Evolutionary conservation across 1,140 invertebrate species (phyloP).

Genomic region (Micrasema minimum): DNA sequence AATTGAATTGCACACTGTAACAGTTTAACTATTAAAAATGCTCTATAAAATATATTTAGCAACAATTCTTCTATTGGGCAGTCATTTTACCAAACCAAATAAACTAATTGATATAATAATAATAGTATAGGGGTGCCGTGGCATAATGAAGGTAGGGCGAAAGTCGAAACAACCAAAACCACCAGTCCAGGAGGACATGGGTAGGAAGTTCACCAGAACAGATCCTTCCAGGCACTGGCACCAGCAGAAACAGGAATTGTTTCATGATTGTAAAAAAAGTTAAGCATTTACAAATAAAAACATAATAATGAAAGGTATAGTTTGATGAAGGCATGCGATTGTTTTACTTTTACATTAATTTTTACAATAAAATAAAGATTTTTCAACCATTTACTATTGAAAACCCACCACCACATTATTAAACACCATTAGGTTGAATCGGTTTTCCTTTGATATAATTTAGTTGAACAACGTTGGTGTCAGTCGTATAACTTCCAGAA

Average conservation of each 20-base stretch:
- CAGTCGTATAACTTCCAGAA: no score
- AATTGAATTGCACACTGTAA: constrained; percentile 37
- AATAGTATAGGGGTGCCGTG: constrained; percentile 47
- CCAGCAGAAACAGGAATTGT: not conserved
- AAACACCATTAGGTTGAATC: no score
- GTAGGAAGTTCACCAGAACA: not conserved
- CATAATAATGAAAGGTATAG: constrained; percentile 7
- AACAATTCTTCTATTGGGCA: constrained; percentile 50
- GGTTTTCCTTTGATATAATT: no score
- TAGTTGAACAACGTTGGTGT: no score
- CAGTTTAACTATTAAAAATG: constrained; percentile 12
- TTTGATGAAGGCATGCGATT: constrained; percentile 32
- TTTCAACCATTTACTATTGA: no score
- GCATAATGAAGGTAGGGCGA: constrained; percentile 26
- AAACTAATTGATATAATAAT: constrained; percentile 36
- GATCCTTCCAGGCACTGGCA: not conserved
- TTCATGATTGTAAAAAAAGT: constrained; percentile 25
- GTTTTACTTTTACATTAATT: no score
- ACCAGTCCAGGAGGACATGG: not conserved
- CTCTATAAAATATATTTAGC: constrained; percentile 23
- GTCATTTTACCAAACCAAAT: constrained; percentile 42
- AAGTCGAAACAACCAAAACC: not conserved
- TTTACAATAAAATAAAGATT: no score
- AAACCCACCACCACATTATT: no score
- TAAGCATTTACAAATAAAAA: constrained; percentile 28